These are phyloP conservation scores for Falco punctatus DNA, from an alignment of 2,113 vertebrate genomes.

Conservation along the genomic window DNA sequence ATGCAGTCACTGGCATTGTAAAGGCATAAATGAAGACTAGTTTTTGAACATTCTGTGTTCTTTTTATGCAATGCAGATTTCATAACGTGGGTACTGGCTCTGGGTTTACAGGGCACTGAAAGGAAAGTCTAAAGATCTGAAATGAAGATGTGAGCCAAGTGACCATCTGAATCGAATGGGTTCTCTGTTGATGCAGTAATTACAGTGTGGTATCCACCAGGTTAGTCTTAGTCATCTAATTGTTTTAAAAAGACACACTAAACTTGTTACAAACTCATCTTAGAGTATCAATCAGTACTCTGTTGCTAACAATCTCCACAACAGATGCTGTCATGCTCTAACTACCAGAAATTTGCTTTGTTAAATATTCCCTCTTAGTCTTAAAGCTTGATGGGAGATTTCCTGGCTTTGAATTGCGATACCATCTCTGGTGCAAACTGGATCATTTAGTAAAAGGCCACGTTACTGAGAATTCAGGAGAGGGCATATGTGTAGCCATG, in stretches of 20 bases:
- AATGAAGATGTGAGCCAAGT: not conserved
- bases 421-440: not conserved
- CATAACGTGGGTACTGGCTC: not conserved
- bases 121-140: not conserved
- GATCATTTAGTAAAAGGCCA: not conserved
- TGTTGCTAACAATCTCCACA: not conserved
- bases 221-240: not conserved
- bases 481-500: not conserved
- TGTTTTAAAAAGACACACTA: not conserved
- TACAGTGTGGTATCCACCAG: not conserved
- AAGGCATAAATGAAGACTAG: rapidly evolving
- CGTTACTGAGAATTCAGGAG: not conserved
- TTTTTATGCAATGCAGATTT: not conserved
- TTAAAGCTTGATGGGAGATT: rapidly evolving
- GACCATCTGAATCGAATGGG: not conserved
- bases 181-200: not conserved
- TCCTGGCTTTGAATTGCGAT: not conserved
- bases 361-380: not conserved
- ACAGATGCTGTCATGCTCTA: not conserved
- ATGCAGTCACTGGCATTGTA: not conserved
- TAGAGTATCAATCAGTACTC: not conserved
- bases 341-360: not conserved
- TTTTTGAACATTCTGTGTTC: not conserved
- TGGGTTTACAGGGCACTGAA: not conserved
- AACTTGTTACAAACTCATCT: not conserved